Conservation (phyloP, 2,888 invertebrate species). For the Rhagophthalmus giganteus region DNA sequence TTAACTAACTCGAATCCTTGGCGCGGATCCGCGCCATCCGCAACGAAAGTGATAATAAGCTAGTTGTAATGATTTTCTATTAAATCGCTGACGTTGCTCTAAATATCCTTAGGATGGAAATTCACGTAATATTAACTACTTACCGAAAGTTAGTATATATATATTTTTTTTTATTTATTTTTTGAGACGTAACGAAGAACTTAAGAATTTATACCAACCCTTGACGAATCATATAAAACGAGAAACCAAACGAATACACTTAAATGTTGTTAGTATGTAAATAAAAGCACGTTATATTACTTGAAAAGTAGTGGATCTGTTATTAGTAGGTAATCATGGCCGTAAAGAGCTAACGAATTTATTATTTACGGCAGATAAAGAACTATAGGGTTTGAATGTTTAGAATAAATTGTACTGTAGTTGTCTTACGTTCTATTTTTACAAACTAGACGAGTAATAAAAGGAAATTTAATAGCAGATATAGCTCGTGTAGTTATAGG, state of each 20-base stretch:
- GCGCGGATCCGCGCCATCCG: too few relatives aligned
- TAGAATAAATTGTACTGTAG: not conserved
- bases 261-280: constrained; percentile 14
- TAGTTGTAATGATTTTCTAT: too few relatives aligned
- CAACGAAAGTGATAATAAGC: too few relatives aligned
- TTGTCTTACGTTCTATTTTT: not conserved
- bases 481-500: constrained; percentile 46
- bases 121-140: too few relatives aligned
- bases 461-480: constrained; percentile 15
- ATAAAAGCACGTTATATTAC: constrained; percentile 1
- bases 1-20: too few relatives aligned
- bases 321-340: not conserved
- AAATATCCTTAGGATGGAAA: too few relatives aligned
- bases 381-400: constrained; percentile 1
- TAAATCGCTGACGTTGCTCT: too few relatives aligned
- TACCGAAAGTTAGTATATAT: too few relatives aligned
- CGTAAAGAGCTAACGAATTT: constrained; percentile 4
- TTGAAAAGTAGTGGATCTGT: too few relatives aligned
- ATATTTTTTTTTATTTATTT: too few relatives aligned
- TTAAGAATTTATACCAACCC: constrained; percentile 1
- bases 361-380: constrained; percentile 8
- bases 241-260: constrained; percentile 10
- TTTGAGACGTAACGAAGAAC: too few relatives aligned
- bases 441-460: not conserved
- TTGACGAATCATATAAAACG: constrained; percentile 13